A percentile compares a stretch with the other conserved stretches of the same genome.
Conservation (phyloP, 2,888 invertebrate genomes). For the Drosophila merina region DNA sequence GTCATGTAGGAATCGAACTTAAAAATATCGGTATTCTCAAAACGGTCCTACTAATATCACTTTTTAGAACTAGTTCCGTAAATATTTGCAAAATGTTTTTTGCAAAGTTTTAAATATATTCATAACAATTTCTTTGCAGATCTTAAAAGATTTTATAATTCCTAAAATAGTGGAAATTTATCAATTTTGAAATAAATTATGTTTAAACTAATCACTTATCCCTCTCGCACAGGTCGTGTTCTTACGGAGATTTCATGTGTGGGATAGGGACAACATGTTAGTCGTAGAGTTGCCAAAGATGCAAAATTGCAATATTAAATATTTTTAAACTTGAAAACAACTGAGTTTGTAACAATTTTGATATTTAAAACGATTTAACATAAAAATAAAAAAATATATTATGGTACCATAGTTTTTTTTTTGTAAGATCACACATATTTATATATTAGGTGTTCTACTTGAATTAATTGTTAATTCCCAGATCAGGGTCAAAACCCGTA, state of each 20-base stretch:
- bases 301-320: background rate
- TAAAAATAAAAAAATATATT: too few relatives aligned
- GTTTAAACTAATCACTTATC: background rate
- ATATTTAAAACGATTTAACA: too few relatives aligned
- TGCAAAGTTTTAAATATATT: background rate
- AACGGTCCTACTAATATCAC: conserved; percentile 4
- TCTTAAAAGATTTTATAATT: too few relatives aligned
- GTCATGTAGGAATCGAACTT: background rate
- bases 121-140: background rate
- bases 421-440: too few relatives aligned
- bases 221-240: conserved; percentile 16
- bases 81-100: background rate
- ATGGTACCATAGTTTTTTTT: too few relatives aligned
- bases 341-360: background rate
- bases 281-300: conserved; percentile 49
- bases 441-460: too few relatives aligned
- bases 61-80: conserved; percentile 8
- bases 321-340: background rate
- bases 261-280: conserved; percentile 41
- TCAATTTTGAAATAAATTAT: background rate
- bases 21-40: background rate
- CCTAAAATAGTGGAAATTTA: too few relatives aligned
- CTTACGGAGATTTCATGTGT: conserved; percentile 18
- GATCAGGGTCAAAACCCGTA: background rate
- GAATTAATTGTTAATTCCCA: too few relatives aligned